These are phyloP conservation scores for Enhydra lutris DNA, from an alignment of 2,113 vertebrate species.

Conservation along the genomic window DNA sequence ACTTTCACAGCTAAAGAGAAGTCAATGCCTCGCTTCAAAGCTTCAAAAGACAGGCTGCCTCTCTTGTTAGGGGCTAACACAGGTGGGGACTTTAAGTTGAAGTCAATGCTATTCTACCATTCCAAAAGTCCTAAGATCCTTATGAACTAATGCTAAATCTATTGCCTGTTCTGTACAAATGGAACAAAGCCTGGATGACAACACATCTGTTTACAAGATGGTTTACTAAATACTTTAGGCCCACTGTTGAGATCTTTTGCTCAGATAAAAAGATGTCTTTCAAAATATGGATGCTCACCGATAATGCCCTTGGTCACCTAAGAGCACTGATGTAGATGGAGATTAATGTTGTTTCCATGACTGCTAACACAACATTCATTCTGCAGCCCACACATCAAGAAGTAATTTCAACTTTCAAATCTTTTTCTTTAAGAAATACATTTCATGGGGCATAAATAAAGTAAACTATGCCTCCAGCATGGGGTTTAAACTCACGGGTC, in stretches of 20 bases:
- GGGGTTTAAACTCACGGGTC: background rate
- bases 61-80: background rate
- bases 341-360: background rate
- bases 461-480: too few species aligned
- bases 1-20: background rate
- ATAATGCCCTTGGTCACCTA: background rate
- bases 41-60: background rate
- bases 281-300: background rate
- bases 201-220: background rate
- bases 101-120: background rate
- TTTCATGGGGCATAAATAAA: background rate
- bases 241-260: background rate
- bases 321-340: background rate
- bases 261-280: background rate
- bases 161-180: background rate
- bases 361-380: background rate
- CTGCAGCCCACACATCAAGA: background rate
- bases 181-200: background rate
- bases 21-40: background rate
- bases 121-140: background rate
- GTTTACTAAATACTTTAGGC: background rate
- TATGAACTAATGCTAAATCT: background rate
- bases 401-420: background rate
- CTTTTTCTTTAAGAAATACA: background rate
- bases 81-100: background rate